These are phyloP conservation scores for Himalopsyche kuldschensis DNA, from an alignment of 2,888 invertebrate genomes.

Conservation along the genomic window DNA sequence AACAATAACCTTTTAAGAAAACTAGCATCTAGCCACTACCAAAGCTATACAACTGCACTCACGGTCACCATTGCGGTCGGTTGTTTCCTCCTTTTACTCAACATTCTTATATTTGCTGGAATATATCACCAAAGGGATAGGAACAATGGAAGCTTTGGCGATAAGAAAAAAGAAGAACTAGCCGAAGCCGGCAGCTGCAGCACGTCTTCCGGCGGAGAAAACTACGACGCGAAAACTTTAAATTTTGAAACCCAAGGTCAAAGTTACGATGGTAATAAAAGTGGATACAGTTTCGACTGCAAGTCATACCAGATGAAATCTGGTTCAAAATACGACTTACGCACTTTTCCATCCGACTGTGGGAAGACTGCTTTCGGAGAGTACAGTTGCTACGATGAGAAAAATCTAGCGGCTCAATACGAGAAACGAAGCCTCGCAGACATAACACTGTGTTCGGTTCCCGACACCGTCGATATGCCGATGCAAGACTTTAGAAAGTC, in stretches of 20 bases:
- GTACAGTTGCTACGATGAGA: constrained; percentile 68
- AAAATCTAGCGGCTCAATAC: constrained; percentile 56
- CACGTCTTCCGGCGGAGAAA: constrained; percentile 60
- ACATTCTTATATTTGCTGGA: constrained; percentile 85
- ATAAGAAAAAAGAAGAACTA: constrained; percentile 76
- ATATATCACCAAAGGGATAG: constrained; percentile 81
- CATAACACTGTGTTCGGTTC: constrained; percentile 57
- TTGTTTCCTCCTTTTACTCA: constrained; percentile 77
- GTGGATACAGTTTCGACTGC: constrained; percentile 60
- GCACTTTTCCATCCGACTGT: constrained; percentile 56
- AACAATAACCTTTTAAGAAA: constrained; percentile 74
- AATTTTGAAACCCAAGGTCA: constrained; percentile 57
- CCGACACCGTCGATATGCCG: constrained; percentile 62
- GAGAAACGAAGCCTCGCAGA: constrained; percentile 64
- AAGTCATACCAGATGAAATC: constrained; percentile 59
- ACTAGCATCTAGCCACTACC: constrained; percentile 80
- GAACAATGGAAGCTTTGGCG: constrained; percentile 60
- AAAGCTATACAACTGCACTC: constrained; percentile 85
- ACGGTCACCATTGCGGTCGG: constrained; percentile 87
- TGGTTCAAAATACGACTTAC: constrained; percentile 52
- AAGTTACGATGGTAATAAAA: constrained; percentile 55
- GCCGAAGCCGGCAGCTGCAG: constrained; percentile 74
- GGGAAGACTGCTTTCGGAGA: constrained; percentile 64
- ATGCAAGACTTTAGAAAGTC: constrained; percentile 65
- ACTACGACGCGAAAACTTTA: constrained; percentile 60